Base-by-base conservation (phyloP, 2,797 vertebrate genomes). In the Thaleichthys pacificus region DNA sequence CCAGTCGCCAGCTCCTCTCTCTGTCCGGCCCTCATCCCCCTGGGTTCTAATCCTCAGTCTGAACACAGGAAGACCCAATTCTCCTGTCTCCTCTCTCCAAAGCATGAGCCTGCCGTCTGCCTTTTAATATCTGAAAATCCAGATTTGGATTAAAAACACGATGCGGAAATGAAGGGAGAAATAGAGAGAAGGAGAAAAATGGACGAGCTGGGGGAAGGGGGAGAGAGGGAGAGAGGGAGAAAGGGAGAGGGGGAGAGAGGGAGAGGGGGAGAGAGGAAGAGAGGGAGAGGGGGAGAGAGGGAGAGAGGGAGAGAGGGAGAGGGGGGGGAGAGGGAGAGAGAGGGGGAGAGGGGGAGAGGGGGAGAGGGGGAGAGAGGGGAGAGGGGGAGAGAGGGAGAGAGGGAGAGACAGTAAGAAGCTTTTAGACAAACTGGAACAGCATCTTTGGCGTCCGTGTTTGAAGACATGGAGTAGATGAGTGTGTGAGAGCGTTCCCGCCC, bases 101-200 rank as follows among this genome's bases (percentile, higher is more conserved):
- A 90, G 8, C 22, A 88, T 19, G 84, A 86, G 67, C 70, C 80
- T 83, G 84, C 77, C 72, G 69, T 64, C 78, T 58, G 78, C 85
- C 83, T 87, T 84, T 87, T 90, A 90, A 92, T 87, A 89, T 90
- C 89, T 87, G 81, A 74, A 88, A 90, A 91, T 91, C 89, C 89
- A 87, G 85, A 89, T 90, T 90, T 89, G 89, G 89, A 90, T 91
- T 90, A 90, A 80, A 75, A 85, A 86, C 84, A 82, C 78, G 47
- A 62, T 47, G 76, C 26, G 0, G 72, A 78, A 83, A 88, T 85
- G 74, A 85, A 88, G 1, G 9, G 22, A 22, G 22, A 22, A 22
- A 42, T 42, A 42, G 7, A 11, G 7, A 42, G 38, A 42, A 42
- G 11, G 38, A 42, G 38, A 11, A 42, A 11, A 42, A 5, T 1